Base-by-base conservation (phyloP, 2,888 invertebrate species). In the Onthophagus sagittarius region DNA sequence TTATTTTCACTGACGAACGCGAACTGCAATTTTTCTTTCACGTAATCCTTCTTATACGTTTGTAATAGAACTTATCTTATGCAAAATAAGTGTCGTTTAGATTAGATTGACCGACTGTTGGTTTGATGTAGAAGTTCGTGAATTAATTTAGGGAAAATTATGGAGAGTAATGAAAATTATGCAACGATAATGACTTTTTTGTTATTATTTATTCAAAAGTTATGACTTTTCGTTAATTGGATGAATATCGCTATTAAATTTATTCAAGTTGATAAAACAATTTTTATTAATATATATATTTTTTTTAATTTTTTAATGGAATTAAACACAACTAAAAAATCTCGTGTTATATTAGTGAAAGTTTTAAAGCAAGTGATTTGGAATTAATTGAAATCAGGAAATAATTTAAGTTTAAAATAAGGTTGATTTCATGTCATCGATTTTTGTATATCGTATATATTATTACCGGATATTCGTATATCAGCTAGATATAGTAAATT, bases 11-110 rank as follows among this genome's bases (percentile, higher is more conserved):
- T 11, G 39, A 53, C 39, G 39, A 67, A 67, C 32, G 6, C 67
- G 32, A 15, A 67, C 67, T 67, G 67, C 23, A 67, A 31, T 23
- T 23, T n/a, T 67, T 32, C 7, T 31, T 67, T 67, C 32, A n/a
- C 15, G 67, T 67, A 31, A n/a, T 67, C 6, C 67, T 15, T 67
- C 32, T 67, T 67, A 67, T 67, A 67, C 67, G 67, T 23, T 23
- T 15, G 31, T 53, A 53, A 7, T 4, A 53, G 39, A 67, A 31
- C 39, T 67, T 67, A 67, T 67, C 67, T 67, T 67, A 67, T 67
- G 67, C 67, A 67, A 67, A 67, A 67, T 67, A 67, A 9, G 31
- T n/a, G 67, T n/a, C 32, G 67, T 23, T 31, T 67, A 67, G 15
- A 67, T 67, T 67, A 67, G 67, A 31, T 23, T 53, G 7, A 53